phyloP scores from a whole-genome alignment of 2,113 vertebrate species.

The Butorides virescens region DNA sequence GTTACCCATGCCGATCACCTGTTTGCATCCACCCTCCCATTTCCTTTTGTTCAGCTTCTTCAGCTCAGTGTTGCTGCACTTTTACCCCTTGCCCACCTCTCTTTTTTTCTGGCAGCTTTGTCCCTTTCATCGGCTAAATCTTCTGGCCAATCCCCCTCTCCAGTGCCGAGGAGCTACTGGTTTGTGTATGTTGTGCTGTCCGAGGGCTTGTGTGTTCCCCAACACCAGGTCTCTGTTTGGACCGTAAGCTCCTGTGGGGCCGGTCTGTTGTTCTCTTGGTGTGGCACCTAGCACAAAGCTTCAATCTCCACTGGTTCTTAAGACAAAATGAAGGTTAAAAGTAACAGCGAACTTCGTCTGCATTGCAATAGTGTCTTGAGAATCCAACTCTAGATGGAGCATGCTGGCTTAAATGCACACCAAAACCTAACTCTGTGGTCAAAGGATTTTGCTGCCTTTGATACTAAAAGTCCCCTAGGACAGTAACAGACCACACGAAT shows the following conservation, averaged over 20 bases:
- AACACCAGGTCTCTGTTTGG: neutral
- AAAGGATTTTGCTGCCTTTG: neutral
- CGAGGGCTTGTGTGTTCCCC: neutral
- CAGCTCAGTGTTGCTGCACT: neutral
- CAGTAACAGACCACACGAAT: neutral
- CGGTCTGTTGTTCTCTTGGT: neutral
- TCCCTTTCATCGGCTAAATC: neutral
- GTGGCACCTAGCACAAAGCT: neutral
- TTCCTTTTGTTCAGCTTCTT: neutral
- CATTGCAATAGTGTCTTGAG: neutral
- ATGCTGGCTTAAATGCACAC: neutral
- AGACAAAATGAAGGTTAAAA: neutral
- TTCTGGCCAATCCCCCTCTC: neutral
- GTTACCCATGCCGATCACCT: neutral
- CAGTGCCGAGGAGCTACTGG: neutral
- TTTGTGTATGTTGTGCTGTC: neutral
- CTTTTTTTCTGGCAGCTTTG: neutral
- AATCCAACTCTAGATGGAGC: neutral
- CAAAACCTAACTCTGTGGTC: neutral
- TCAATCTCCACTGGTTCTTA: neutral
- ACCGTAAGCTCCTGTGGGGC: neutral
- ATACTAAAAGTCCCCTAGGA: neutral
- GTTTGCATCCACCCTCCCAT: neutral
- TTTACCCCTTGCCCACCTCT: neutral
- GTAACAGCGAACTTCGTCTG: neutral